A percentile compares a stretch with the other conserved stretches of the same genome.
phyloP scores from a whole-genome alignment of 2,113 vertebrate genomes.

The Ammodytes dubius region DNA sequence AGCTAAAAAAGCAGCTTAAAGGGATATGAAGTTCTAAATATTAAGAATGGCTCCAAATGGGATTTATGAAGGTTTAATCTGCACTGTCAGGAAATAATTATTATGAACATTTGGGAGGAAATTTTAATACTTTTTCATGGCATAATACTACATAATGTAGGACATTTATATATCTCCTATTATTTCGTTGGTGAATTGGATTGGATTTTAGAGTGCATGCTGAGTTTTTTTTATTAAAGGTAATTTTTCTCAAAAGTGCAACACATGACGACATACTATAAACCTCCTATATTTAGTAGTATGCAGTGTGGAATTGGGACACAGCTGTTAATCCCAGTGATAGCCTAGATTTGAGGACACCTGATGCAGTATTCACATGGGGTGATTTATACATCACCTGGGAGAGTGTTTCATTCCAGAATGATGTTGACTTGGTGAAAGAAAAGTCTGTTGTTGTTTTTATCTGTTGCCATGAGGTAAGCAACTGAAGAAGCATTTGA shows the following conservation, averaged over 20 bases:
- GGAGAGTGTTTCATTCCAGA: neutral
- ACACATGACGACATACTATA: neutral
- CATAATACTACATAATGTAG: too few relatives aligned
- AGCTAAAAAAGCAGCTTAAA: neutral
- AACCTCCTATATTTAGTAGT: neutral
- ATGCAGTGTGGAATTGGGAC: neutral
- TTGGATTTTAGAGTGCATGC: neutral
- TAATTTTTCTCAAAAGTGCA: neutral
- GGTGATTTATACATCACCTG: neutral
- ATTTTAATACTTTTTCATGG: neutral
- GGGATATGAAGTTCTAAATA: neutral
- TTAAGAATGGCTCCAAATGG: neutral
- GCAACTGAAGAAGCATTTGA: neutral
- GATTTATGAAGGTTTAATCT: too few relatives aligned
- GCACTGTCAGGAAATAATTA: too few relatives aligned
- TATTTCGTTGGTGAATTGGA: slow-evolving; percentile 1
- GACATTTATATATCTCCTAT: neutral
- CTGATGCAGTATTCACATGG: neutral
- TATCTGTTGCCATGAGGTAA: neutral
- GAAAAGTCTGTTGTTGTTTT: neutral
- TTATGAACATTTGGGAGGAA: too few relatives aligned
- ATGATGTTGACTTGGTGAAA: neutral
- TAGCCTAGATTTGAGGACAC: neutral
- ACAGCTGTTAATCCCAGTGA: slow-evolving; percentile 3
- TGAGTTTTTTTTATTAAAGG: neutral